Evolutionary conservation across 2,888 invertebrate species (phyloP).

Genomic region (Helleia helle): DNA sequence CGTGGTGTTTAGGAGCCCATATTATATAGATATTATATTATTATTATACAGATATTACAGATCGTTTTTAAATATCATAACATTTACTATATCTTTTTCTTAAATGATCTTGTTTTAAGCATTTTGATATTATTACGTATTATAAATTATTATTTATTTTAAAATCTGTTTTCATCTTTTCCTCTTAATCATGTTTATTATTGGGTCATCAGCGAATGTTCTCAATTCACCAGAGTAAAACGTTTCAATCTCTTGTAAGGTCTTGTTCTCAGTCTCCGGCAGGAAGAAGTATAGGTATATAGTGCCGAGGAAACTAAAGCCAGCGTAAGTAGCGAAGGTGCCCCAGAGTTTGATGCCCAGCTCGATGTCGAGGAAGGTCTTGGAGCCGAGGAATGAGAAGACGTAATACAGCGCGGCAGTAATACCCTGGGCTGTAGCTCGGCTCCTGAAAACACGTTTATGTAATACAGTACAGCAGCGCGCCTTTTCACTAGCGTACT

Average conservation of each 20-base stretch:
- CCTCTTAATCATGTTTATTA: conserved; percentile 47
- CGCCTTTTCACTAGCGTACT: no score
- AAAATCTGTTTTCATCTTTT: conserved; percentile 25
- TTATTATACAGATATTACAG: no score
- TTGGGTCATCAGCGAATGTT: conserved; percentile 55
- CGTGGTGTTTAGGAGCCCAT: no score
- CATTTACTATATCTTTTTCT: no score
- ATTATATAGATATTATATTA: no score
- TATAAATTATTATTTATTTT: no score
- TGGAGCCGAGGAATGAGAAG: conserved; percentile 65
- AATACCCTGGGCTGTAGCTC: conserved; percentile 66
- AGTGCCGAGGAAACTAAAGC: conserved; percentile 54
- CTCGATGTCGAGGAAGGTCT: conserved; percentile 68
- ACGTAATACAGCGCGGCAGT: conserved; percentile 70
- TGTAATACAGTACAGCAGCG: no score
- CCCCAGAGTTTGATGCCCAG: conserved; percentile 54
- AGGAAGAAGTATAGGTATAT: conserved; percentile 65
- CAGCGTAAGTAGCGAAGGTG: conserved; percentile 62
- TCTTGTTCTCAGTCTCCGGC: conserved; percentile 72
- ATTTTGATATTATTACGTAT: no score
- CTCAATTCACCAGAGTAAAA: conserved; percentile 48
- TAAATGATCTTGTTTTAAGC: no score
- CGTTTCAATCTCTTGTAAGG: conserved; percentile 64
- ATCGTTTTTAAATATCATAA: no score
- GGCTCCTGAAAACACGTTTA: conserved; percentile 61